Evolutionary conservation across 2,113 vertebrate species (phyloP).

Genomic region (Microcebus tavaratra): DNA sequence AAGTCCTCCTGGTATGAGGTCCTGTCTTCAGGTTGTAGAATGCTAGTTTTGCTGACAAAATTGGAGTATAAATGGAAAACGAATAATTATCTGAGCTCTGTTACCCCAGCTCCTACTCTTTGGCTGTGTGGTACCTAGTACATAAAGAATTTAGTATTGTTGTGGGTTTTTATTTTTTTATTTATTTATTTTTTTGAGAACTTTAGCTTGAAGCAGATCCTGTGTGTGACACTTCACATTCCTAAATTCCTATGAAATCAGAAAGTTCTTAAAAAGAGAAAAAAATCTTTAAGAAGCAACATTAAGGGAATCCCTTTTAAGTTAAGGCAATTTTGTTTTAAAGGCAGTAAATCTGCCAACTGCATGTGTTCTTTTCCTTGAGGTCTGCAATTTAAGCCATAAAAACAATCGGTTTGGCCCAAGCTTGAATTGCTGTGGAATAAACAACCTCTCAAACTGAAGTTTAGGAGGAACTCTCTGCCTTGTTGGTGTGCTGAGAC

Average conservation of each 20-base stretch:
- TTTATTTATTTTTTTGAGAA: background rate
- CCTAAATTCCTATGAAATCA: conserved; percentile 38
- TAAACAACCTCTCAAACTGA: conserved; percentile 56
- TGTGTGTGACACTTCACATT: background rate
- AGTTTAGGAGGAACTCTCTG: conserved; percentile 50
- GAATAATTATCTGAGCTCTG: background rate
- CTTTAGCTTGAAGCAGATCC: background rate
- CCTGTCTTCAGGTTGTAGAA: background rate
- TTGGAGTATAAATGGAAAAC: background rate
- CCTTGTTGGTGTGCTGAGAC: conserved; percentile 23
- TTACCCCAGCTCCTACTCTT: background rate
- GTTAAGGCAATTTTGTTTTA: conserved; percentile 69
- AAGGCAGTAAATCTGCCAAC: conserved; percentile 62
- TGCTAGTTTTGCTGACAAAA: conserved; percentile 1
- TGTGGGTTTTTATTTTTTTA: background rate
- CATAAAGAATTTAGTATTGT: background rate
- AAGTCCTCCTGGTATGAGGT: background rate
- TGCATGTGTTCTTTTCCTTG: conserved; percentile 69
- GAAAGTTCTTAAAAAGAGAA: background rate
- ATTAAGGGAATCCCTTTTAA: conserved; percentile 60
- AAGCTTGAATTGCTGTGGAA: conserved; percentile 64
- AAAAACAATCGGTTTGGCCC: conserved; percentile 57
- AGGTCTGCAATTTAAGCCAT: conserved; percentile 67
- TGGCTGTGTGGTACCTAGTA: background rate
- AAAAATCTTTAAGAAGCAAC: conserved; percentile 48